These are phyloP conservation scores for Enteromius argenteus DNA, from an alignment of 2,797 vertebrate species.

Conservation along the genomic window DNA sequence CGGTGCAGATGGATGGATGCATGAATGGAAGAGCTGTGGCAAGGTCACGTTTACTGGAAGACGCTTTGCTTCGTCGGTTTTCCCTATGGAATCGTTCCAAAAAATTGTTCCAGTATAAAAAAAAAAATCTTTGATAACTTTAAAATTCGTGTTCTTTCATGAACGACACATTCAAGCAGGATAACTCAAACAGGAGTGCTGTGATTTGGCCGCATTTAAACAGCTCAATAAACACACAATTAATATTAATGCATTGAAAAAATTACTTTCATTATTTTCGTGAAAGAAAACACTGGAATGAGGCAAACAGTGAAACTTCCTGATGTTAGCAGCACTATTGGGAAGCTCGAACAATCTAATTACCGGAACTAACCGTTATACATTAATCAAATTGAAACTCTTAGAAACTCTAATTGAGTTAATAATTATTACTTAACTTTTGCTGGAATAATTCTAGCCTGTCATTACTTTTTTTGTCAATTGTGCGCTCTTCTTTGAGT, in stretches of 20 bases:
- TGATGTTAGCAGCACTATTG: background rate
- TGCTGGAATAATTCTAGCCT: background rate
- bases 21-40: constrained; percentile 22
- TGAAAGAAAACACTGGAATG: background rate
- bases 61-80: background rate
- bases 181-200: background rate
- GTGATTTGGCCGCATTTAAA: constrained; percentile 13
- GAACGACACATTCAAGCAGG: background rate
- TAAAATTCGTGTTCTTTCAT: background rate
- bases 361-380: background rate
- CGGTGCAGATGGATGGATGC: background rate
- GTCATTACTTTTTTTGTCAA: background rate
- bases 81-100: background rate
- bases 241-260: background rate
- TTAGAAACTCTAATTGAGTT: background rate
- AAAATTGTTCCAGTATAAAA: background rate
- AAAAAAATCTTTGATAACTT: background rate
- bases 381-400: background rate
- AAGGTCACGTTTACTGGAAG: constrained; percentile 44
- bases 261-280: background rate
- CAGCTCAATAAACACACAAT: background rate
- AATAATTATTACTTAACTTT: background rate
- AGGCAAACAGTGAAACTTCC: background rate
- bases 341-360: background rate
- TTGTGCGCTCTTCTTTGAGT: background rate